Percentiles rank a stretch among this genome's conserved stretches.
Conservation (phyloP, 2,888 invertebrate species). For the Xanthia icteritia region DNA sequence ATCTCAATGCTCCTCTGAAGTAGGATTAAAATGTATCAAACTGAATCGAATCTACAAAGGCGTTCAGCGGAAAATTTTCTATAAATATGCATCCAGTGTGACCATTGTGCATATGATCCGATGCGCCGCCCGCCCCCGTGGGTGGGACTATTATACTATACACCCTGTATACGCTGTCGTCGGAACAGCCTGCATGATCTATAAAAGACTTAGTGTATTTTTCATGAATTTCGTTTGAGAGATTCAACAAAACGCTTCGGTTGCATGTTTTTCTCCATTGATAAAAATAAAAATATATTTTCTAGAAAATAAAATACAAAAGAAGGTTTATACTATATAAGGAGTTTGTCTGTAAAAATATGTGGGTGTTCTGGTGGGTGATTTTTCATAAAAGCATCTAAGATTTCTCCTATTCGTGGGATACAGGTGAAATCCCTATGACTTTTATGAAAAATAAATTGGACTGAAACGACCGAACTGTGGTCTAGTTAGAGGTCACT, state of each 20-base stretch:
- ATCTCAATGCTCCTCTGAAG: conserved; percentile 18
- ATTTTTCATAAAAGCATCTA: too few relatives aligned
- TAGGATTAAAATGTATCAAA: conserved; percentile 46
- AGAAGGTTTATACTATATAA: background rate
- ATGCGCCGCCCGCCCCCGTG: background rate
- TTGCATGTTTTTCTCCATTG: background rate
- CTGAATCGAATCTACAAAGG: conserved; percentile 43
- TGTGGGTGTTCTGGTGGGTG: background rate
- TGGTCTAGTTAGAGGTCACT: conserved; percentile 17
- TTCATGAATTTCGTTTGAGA: background rate
- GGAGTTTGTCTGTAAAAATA: background rate
- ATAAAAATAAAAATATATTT: background rate
- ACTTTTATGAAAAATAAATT: conserved; percentile 3
- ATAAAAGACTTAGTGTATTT: conserved; percentile 21
- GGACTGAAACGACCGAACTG: background rate
- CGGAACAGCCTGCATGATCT: background rate
- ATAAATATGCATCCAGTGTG: conserved; percentile 64
- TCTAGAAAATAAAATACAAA: background rate
- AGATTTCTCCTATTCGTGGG: background rate
- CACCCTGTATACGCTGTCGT: background rate
- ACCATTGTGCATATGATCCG: conserved; percentile 51
- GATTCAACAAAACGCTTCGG: background rate
- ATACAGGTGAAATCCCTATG: background rate
- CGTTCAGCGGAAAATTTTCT: conserved; percentile 59
- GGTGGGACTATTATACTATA: conserved; percentile 7